phyloP scores from a whole-genome alignment of 2,113 vertebrate species.

The Theropithecus gelada region DNA sequence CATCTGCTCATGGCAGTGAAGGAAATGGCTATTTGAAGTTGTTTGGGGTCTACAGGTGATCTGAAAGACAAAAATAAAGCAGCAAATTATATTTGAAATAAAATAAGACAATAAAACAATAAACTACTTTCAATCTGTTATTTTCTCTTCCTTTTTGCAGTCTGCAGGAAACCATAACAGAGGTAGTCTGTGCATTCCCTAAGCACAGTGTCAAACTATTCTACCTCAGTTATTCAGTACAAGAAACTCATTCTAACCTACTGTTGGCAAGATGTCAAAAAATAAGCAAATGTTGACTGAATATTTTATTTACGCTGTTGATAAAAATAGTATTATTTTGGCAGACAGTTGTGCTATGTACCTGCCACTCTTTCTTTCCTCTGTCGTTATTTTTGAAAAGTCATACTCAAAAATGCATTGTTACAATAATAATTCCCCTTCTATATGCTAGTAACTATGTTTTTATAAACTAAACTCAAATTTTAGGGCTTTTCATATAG shows the following conservation, averaged over 20 bases:
- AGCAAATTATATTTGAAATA: neutral
- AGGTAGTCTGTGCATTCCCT: neutral
- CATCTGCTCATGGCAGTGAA: neutral
- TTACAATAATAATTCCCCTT: neutral
- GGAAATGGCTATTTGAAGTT: neutral
- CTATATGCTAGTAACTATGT: neutral
- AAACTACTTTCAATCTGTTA: neutral
- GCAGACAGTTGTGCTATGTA: slow-evolving; percentile 22
- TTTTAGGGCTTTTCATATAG: slow-evolving; percentile 2
- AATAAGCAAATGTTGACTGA: slow-evolving; percentile 31
- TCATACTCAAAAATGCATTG: neutral
- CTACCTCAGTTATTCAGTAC: neutral
- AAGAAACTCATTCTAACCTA: neutral
- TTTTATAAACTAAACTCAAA: slow-evolving; percentile 27
- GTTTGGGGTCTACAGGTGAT: neutral
- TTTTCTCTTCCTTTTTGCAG: neutral
- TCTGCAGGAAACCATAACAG: neutral
- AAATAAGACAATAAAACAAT: neutral
- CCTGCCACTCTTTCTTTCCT: slow-evolving; percentile 36
- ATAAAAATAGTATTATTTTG: slow-evolving; percentile 48
- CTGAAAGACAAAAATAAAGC: neutral
- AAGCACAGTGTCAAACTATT: neutral
- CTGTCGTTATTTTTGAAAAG: slow-evolving; percentile 40
- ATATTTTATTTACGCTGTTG: slow-evolving; percentile 43
- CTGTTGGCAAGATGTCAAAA: slow-evolving; percentile 55